A percentile compares a stretch with the other conserved stretches of the same genome.
Evolutionary conservation across 2,113 vertebrate genomes (phyloP).

Genomic region (Peucedramus taeniatus): DNA sequence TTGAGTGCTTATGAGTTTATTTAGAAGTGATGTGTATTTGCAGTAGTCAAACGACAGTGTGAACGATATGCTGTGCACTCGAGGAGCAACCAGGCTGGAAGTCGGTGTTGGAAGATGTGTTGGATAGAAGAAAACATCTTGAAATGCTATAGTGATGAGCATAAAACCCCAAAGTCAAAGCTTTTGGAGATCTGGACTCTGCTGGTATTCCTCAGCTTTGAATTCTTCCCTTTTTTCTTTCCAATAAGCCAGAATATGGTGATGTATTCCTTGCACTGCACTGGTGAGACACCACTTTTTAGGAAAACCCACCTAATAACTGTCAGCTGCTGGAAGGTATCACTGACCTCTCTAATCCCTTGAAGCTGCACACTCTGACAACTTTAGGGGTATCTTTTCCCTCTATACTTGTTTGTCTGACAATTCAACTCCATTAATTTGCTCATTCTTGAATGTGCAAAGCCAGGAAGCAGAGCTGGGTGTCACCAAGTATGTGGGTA

Average conservation of each 20-base stretch:
- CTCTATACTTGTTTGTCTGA: background rate
- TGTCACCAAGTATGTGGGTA: background rate
- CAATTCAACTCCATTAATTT: background rate
- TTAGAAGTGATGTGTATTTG: background rate
- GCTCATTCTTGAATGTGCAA: background rate
- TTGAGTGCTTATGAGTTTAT: background rate
- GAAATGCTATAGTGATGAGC: background rate
- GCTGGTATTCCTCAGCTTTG: background rate
- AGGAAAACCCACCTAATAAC: background rate
- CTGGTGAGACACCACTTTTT: background rate
- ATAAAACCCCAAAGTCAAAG: background rate
- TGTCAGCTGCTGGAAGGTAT: background rate
- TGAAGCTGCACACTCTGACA: background rate
- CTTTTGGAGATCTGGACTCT: background rate
- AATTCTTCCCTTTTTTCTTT: background rate
- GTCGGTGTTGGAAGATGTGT: fast-evolving
- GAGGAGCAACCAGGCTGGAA: background rate
- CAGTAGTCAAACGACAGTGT: background rate
- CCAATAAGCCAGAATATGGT: background rate
- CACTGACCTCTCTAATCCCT: background rate
- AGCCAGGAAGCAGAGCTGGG: background rate
- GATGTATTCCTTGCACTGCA: background rate
- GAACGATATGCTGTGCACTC: fast-evolving
- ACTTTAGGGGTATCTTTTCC: background rate
- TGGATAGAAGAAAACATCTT: background rate